Base-by-base conservation (phyloP, 2,888 invertebrate genomes). In the Morinoia aosen region DNA sequence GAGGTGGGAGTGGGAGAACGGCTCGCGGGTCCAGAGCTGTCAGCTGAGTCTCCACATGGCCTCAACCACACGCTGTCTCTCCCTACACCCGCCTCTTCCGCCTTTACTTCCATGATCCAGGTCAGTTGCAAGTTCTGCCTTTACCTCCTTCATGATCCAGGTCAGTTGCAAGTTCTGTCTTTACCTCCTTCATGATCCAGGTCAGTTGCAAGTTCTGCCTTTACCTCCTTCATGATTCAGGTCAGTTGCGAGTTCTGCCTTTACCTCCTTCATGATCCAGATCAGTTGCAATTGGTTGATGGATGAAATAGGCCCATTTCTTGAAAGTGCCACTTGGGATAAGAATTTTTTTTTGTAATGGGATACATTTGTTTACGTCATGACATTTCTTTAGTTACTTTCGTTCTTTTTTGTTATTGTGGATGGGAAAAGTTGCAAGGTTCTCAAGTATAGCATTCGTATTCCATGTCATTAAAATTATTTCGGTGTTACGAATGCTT, bases 91-190 rank as follows among this genome's bases (percentile, higher is more conserved):
- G 25, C 11, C 57, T 12, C 57, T 11, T 57, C 57, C 33, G 93
- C 57, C 57, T 93, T 93, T 57, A 58, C 57, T 14, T 93, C 93
- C 12, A 93, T 93, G 93, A 33, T 93, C 57, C 93, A 93, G 93
- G 93, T 93, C 33, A 91, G 93, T 56, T 25, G 25, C 58, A 93
- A 0, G 25, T 16, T 39, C 19, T 93, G 57, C 33, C 19, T 19
- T 93, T n/a, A 93, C 57, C n/a, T 93, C 93, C n/a, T 93, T 58
- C 12, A 93, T 93, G 93, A 33, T 93, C 57, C 93, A 93, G 93
- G 93, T 93, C 57, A 91, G 93, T 56, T 25, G 25, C 58, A 93
- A 0, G 25, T 3, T 39, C 19, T 57, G 57, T 4, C 19, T 19
- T 93, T n/a, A 93, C 57, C n/a, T 93, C 93, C n/a, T n/a, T n/a